Evolutionary conservation across 2,113 vertebrate genomes (phyloP), one percentile per base, ranked within the genome.

Genomic region (Saccopteryx leptura): DNA sequence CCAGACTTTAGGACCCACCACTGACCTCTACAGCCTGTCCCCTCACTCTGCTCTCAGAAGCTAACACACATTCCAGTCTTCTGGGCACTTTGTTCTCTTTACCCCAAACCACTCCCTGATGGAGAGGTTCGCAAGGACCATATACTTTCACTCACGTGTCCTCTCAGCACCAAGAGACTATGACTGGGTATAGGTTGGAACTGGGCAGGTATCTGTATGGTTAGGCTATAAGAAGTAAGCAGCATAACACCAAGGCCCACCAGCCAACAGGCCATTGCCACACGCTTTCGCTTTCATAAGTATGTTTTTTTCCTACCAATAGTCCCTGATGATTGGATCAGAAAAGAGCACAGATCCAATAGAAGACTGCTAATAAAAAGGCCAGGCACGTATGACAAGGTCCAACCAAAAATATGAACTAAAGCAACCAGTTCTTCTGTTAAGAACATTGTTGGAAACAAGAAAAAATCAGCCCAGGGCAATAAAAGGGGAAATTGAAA

Each of bases 1-100:
- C 1, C 3, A 60, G 19, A 7, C 18, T 50, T 46, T 1, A 1
- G 4, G 26, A 17, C 19, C 50, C 14, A 54, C 9, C 46, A 1
- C 10, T 50, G 13, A 46, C 19, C 18, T 31, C 88, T 46, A 28
- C 15, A 46, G 31, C 54, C 61, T 21, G 9, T 21, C n/a, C 9
- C 63, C 19, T 90, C 52, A 23, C 33, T 80, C n/a, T 68, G 33
- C 60, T 87, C 84, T 75, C 56, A 39, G 52, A 90, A 80, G 13
- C 13, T 83, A 26, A 63, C 24, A 21, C 14, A 46, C 1, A n/a
- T 12, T n/a, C 17, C 5, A 28, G 7, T 72, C 26, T 61, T 82
- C 61, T 24, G 74, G 19, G 63, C 8, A 58, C 31, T 46, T 63
- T 46, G 46, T n/a, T 84, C 69, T 19, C 66, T 85, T 71, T 19